phyloP scores from a whole-genome alignment of 2,797 vertebrate species.

The Oryzias dopingdopingensis region DNA sequence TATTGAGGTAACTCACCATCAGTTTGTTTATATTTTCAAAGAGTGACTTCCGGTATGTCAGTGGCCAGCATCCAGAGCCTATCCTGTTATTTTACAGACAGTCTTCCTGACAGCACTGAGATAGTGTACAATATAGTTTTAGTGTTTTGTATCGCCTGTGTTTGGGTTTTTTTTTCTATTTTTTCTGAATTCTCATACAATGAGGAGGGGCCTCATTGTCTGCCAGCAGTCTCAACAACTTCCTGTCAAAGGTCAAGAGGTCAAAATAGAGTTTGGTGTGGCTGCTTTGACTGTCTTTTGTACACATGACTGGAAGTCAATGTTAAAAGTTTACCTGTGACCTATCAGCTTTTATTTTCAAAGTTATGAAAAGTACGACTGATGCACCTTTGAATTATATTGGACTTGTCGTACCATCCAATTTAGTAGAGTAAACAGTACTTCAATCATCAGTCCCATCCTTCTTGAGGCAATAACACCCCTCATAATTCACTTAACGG shows the following conservation, averaged over 20 bases:
- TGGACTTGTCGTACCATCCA: too few species aligned
- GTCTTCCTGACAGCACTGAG: slow-evolving; percentile 48
- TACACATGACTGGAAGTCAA: too few species aligned
- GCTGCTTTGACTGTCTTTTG: too few species aligned
- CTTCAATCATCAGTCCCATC: too few species aligned
- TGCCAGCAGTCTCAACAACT: slow-evolving; percentile 61
- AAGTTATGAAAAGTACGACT: too few species aligned
- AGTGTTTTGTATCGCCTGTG: slow-evolving; percentile 40
- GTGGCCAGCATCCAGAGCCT: slow-evolving; percentile 43
- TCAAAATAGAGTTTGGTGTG: slow-evolving; percentile 29
- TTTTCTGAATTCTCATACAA: slow-evolving; percentile 61
- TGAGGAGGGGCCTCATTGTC: slow-evolving; percentile 39
- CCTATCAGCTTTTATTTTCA: too few species aligned
- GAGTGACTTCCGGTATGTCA: slow-evolving; percentile 32
- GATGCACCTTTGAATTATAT: too few species aligned
- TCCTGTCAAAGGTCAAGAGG: slow-evolving; percentile 53
- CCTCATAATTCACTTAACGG: too few species aligned
- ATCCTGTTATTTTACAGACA: slow-evolving; percentile 52
- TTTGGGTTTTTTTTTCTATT: slow-evolving; percentile 42
- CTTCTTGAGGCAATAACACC: too few species aligned
- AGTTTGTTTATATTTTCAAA: slow-evolving; percentile 16
- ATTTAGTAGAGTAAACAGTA: too few species aligned
- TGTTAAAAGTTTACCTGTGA: too few species aligned
- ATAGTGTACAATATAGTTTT: slow-evolving; percentile 36
- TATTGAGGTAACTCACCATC: slow-evolving; percentile 11